These are phyloP conservation scores for Lycopodina hypogea DNA, from an alignment of 37 sponge, comb jelly and placozoan genomes.

Conservation along the genomic window DNA sequence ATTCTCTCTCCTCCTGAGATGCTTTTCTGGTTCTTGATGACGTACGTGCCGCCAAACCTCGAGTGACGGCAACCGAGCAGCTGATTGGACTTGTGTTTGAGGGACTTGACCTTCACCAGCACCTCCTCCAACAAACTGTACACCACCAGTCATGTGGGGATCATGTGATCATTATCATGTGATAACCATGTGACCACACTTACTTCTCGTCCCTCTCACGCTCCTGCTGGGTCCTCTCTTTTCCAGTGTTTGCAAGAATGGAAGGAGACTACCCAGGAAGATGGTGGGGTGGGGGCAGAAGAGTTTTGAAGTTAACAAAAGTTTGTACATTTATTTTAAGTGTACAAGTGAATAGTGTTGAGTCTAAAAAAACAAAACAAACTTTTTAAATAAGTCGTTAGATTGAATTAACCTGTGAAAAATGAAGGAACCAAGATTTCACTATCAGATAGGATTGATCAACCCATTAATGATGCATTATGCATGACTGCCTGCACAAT, in stretches of 20 bases:
- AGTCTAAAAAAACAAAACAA: no score
- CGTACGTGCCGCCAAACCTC: conserved; percentile 80
- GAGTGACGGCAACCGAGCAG: conserved; percentile 57
- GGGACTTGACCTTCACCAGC: conserved; percentile 25
- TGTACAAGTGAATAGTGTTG: no score
- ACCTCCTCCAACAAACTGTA: conserved; percentile 47
- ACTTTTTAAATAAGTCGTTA: no score
- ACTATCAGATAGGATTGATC: no score
- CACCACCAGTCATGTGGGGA: neutral
- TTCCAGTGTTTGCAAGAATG: conserved; percentile 54
- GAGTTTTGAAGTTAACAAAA: no score
- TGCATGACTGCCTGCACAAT: no score
- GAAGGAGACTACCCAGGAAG: conserved; percentile 18
- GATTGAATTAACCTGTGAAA: no score
- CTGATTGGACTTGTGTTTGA: conserved; percentile 2
- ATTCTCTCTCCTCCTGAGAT: conserved; percentile 57
- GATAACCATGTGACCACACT: conserved; percentile 4
- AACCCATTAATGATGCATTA: no score
- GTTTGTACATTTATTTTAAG: no score
- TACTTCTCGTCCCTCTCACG: conserved; percentile 66
- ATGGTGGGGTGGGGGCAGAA: neutral
- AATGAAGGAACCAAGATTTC: no score
- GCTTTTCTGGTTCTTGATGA: conserved; percentile 49
- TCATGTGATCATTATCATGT: neutral
- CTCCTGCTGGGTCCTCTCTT: conserved; percentile 32